Conservation (phyloP, 23 tunicate species). For the Clavelina lepadiformis region DNA sequence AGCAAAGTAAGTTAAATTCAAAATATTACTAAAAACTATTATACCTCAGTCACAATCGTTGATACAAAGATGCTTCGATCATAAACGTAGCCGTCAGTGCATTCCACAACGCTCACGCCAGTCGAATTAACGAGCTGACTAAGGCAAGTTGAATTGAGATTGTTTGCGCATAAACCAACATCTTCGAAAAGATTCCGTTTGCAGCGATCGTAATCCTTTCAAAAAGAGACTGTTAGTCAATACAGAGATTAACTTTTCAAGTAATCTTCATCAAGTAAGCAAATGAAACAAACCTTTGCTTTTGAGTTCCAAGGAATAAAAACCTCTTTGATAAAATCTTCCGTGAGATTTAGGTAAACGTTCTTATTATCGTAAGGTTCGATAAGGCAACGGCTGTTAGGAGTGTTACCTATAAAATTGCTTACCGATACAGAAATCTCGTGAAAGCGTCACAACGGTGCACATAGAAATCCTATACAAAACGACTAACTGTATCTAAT, state of each 20-base stretch:
- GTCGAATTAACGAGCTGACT: background rate
- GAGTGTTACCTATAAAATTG: conserved; percentile 1
- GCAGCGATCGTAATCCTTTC: conserved; percentile 4
- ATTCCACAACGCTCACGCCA: background rate
- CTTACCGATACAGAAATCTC: background rate
- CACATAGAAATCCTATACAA: background rate
- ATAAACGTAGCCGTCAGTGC: conserved; percentile 8
- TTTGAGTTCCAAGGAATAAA: conserved; percentile 11
- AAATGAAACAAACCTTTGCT: no score
- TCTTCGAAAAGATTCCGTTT: background rate
- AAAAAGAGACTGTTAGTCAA: background rate
- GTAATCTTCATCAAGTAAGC: no score
- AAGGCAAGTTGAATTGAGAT: no score
- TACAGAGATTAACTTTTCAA: no score
- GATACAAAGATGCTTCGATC: conserved; percentile 8
- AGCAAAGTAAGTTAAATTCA: background rate
- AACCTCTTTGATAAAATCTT: background rate
- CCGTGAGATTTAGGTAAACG: conserved; percentile 3
- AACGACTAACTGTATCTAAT: background rate
- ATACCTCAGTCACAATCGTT: conserved; percentile 13
- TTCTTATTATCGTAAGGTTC: conserved; percentile 4
- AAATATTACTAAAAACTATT: background rate
- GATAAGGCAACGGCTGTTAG: conserved; percentile 13
- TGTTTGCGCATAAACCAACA: background rate
- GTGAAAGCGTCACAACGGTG: no score